Evolutionary conservation across 1,140 invertebrate genomes (phyloP), one percentile per base, ranked within the genome.

Genomic region (Latrodectus geometricus): DNA sequence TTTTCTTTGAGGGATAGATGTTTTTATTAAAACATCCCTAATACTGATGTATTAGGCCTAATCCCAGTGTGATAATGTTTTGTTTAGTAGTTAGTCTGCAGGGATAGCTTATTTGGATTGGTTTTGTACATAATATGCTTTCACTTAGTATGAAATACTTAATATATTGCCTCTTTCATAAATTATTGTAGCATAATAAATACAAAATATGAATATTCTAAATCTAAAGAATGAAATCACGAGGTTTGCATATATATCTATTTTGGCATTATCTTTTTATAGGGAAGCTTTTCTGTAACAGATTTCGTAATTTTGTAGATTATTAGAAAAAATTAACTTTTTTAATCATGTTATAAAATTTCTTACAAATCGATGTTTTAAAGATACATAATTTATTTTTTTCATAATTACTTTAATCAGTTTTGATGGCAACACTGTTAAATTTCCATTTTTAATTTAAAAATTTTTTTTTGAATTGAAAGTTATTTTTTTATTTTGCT

Each of bases 21-120:
- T 73, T 73, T 5, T n/a, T 48, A 61, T 14, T 9, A 49, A 73
- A 73, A 48, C 48, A 73, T 73, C 70, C 70, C 70, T 73, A 73
- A 73, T 73, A 73, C 21, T 73, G 20, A 12, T 49, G 35, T 73
- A 73, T 73, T 73, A 48, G 70, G 70, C 21, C 35, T 49, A 48
- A 49, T 73, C 70, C 35, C 70, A 73, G 9, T 7, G 14, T 69
- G 68, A 23, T 23, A 73, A 73, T 73, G 14, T 48, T 72, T 21
- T 48, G 11, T 72, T 35, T 11, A 69, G 20, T 69, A 61, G 54
- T 61, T 61, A 1, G 17, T 35, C 54, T 61, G 54, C 17, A 17
- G 54, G 11, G 54, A 14, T 2, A 61, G 17, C 17, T 14, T 61
- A 61, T 14, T 61, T 61, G 11, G 11, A 14, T 61, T 14, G 17